Base-by-base conservation (phyloP, 2,888 invertebrate genomes). In the Emmelina monodactyla region DNA sequence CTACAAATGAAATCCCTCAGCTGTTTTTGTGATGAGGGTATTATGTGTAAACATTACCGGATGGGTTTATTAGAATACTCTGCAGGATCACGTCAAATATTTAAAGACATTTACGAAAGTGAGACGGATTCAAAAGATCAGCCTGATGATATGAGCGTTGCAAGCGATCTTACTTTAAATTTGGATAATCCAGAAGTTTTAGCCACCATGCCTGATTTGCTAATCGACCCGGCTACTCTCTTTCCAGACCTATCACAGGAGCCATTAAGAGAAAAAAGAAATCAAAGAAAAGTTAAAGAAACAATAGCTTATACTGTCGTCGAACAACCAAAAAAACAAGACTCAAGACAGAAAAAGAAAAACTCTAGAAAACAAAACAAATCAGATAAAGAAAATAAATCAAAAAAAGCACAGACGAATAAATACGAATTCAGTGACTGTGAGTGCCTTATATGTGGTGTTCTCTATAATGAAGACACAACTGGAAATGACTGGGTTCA, bases 401-500 rank as follows among this genome's bases (percentile, higher is more conserved):
- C 16, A 19, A 32, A 16, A 32, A 32, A 19, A 32, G 14, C 14
- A 32, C n/a, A 32, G 22, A 12, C n/a, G 16, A 32, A 32, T 32
- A 32, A 32, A 16, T 32, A 32, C 32, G 19, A 32, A 10, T 32
- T 22, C 32, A 32, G 32, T 32, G 32, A 32, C 22, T 16, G 32
- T 12, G 12, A 32, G 32, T 32, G 22, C 32, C 32, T 32, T 32
- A 16, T 32, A 12, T 16, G 19, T 32, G 16, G 14, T 32, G 10
- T 32, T 16, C 32, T 31, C 15, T 31, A 31, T 14, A 31, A 14
- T 13, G 15, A 31, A 31, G 31, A 31, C 6, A 31, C 15, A n/a
- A 31, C 16, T 12, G 31, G 31, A 31, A 31, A 31, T 31, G 14
- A 31, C 16, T 31, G 15, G 16, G 31, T 31, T 6, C 19, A 19